phyloP scores from a whole-genome alignment of 2,888 invertebrate genomes.

The Eurytoma californica region DNA sequence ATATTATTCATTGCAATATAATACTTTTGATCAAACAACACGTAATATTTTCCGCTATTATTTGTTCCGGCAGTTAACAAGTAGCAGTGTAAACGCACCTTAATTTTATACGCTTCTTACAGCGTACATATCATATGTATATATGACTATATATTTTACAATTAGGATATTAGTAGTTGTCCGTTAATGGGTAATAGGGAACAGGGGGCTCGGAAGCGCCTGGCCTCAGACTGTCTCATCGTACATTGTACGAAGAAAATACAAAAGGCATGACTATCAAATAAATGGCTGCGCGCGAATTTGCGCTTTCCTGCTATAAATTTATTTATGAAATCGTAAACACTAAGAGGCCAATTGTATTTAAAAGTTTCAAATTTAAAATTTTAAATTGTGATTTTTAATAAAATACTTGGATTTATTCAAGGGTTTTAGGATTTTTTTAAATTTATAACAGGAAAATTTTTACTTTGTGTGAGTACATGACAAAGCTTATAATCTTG shows the following conservation, averaged over 20 bases:
- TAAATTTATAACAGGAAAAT: constrained; percentile 40
- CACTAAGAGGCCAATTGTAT: background rate
- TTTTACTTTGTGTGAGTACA: constrained; percentile 19
- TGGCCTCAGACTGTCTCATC: constrained; percentile 41
- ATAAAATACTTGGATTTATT: background rate
- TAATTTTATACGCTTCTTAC: constrained; percentile 23
- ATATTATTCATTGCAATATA: constrained; percentile 43
- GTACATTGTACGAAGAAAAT: constrained; percentile 24
- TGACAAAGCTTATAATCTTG: constrained; percentile 26
- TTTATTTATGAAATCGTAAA: constrained; percentile 30
- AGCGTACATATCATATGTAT: constrained; percentile 11
- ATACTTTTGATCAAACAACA: constrained; percentile 44
- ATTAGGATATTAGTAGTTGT: constrained; percentile 42
- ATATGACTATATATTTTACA: constrained; percentile 49
- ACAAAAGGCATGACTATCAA: constrained; percentile 51
- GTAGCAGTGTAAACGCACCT: constrained; percentile 26
- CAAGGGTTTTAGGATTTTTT: constrained; percentile 7
- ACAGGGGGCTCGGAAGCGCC: constrained; percentile 41
- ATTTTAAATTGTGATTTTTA: background rate
- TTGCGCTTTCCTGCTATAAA: constrained; percentile 39
- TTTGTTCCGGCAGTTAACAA: constrained; percentile 19
- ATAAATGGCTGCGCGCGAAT: constrained; percentile 47
- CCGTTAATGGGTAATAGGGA: constrained; percentile 32
- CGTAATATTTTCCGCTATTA: constrained; percentile 37
- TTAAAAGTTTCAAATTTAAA: background rate